Evolutionary conservation across 2,888 invertebrate genomes (phyloP).

Genomic region (Thereva nobilitata): DNA sequence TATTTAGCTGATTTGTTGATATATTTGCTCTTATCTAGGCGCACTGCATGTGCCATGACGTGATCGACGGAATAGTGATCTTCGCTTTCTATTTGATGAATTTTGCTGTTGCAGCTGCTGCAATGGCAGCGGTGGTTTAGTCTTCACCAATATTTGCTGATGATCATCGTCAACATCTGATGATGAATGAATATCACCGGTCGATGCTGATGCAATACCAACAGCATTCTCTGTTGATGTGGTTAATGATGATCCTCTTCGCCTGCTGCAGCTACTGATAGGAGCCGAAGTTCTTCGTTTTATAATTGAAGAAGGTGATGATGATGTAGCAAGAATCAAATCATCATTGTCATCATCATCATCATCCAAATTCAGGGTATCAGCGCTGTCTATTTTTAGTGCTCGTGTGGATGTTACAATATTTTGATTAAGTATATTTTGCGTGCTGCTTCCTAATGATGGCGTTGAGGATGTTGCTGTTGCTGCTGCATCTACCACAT

Average conservation of each 20-base stretch:
- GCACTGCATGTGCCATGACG: slow-evolving; percentile 38
- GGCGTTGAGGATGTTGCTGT: slow-evolving; percentile 26
- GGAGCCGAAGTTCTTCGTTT: slow-evolving; percentile 30
- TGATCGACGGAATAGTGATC: slow-evolving; percentile 35
- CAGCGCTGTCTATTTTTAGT: slow-evolving; percentile 21
- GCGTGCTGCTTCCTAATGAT: slow-evolving; percentile 33
- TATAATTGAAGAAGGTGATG: not conserved
- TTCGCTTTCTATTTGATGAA: slow-evolving; percentile 7
- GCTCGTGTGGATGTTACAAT: slow-evolving; percentile 18
- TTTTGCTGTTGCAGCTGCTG: slow-evolving; percentile 36
- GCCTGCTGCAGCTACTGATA: slow-evolving; percentile 22
- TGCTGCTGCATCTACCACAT: slow-evolving; percentile 36
- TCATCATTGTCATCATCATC: not conserved
- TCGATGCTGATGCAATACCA: slow-evolving; percentile 34
- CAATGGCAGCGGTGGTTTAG: slow-evolving; percentile 38
- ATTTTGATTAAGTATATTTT: slow-evolving; percentile 40
- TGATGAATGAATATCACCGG: slow-evolving; percentile 37
- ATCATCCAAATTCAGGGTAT: slow-evolving; percentile 14
- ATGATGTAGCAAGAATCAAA: not conserved
- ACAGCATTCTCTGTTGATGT: not conserved
- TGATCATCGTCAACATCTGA: slow-evolving; percentile 31
- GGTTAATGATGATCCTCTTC: slow-evolving; percentile 26
- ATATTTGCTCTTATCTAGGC: slow-evolving; percentile 34
- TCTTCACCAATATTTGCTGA: slow-evolving; percentile 34
- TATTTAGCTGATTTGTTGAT: not conserved